Conservation (phyloP, 1,140 invertebrate species). For the Tetramorium parvispinum region DNA sequence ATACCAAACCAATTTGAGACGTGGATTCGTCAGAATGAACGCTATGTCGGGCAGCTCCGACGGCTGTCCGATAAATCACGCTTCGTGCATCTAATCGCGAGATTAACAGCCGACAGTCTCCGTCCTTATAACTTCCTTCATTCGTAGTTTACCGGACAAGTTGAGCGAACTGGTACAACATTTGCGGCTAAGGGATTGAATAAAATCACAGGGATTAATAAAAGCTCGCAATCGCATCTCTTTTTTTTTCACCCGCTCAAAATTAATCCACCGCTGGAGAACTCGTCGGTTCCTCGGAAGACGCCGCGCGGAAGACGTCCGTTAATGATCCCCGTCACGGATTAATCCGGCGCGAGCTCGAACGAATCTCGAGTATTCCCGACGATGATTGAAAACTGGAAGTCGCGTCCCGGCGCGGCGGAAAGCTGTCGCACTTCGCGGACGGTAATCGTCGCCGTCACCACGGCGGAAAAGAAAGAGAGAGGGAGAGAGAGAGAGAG, state of each 20-base stretch:
- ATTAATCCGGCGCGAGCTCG: constrained; percentile 50
- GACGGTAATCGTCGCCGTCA: constrained; percentile 18
- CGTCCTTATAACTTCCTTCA: constrained; percentile 3
- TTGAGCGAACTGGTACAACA: background rate
- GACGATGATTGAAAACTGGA: constrained; percentile 55
- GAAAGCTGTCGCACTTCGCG: constrained; percentile 22
- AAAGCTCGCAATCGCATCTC: background rate
- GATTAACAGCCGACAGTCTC: background rate
- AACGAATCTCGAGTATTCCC: constrained; percentile 58
- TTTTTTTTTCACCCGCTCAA: background rate
- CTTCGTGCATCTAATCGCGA: constrained; percentile 34
- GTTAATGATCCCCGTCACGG: constrained; percentile 51
- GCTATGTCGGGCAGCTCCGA: constrained; percentile 35
- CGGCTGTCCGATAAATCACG: constrained; percentile 44
- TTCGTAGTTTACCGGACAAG: background rate
- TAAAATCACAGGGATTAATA: background rate
- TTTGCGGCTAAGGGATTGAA: background rate
- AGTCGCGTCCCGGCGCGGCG: constrained; percentile 36
- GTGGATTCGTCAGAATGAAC: constrained; percentile 13
- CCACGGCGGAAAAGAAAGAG: background rate
- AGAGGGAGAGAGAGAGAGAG: background rate
- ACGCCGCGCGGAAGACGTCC: background rate
- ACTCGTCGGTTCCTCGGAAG: constrained; percentile 1
- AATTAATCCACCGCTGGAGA: background rate
- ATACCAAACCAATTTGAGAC: constrained; percentile 70